Percentiles rank a stretch among this genome's conserved stretches.
Conservation (phyloP, 1,140 invertebrate species). For the Musca domestica region DNA sequence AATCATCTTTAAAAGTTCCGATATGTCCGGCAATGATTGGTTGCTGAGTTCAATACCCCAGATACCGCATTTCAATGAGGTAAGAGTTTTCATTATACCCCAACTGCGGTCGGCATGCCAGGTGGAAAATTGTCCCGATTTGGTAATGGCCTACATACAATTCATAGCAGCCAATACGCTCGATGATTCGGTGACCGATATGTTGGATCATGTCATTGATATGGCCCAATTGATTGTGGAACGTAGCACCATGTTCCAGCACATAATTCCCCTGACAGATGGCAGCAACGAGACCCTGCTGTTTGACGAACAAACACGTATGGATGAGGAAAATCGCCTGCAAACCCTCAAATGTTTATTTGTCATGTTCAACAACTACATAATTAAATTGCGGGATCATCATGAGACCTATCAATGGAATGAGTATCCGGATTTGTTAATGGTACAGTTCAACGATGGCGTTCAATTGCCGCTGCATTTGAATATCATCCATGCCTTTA, state of each 20-base stretch:
- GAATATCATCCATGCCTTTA: constrained; percentile 88
- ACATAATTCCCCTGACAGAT: constrained; percentile 68
- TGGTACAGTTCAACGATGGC: constrained; percentile 82
- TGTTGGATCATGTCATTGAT: constrained; percentile 69
- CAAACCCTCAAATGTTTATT: constrained; percentile 64
- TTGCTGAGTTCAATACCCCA: constrained; percentile 72
- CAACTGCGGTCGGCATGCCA: constrained; percentile 80
- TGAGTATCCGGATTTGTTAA: constrained; percentile 68
- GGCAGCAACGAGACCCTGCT: constrained; percentile 44
- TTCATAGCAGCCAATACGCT: constrained; percentile 77
- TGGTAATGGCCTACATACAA: constrained; percentile 85
- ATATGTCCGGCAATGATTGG: constrained; percentile 62
- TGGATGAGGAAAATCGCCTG: constrained; percentile 59
- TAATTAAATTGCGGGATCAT: constrained; percentile 59
- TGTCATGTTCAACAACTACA: constrained; percentile 53
- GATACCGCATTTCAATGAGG: constrained; percentile 69
- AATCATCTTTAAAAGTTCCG: constrained; percentile 57
- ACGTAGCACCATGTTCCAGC: constrained; percentile 81
- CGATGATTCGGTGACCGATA: constrained; percentile 64
- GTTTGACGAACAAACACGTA: constrained; percentile 53
- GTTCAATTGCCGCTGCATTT: constrained; percentile 83
- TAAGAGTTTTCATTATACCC: constrained; percentile 66
- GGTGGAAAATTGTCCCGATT: constrained; percentile 81
- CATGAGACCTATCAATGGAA: constrained; percentile 67
- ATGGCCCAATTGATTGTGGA: constrained; percentile 91